Evolutionary conservation across 2,888 invertebrate species (phyloP), one percentile per base, ranked within the genome.

Genomic region (Brachypterus glaber): DNA sequence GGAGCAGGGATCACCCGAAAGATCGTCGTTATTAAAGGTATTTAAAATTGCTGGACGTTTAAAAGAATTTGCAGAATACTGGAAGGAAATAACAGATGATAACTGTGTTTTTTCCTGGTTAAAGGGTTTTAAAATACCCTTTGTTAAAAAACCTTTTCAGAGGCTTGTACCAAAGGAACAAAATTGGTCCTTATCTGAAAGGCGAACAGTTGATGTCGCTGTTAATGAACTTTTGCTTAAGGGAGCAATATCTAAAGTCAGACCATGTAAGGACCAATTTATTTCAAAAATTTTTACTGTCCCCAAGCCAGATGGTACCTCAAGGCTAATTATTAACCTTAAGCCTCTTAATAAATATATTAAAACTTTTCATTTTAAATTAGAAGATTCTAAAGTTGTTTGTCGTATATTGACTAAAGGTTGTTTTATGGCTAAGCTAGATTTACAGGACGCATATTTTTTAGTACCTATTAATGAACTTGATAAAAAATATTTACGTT

Each of bases 391-490:
- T 8, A 35, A 29, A 18, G 24, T 25, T 13, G 35, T 24, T 12
- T 18, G n/a, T 21, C 43, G 18, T 16, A 32, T 43, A 12, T 17
- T 35, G 21, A 25, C 12, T 15, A 13, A 14, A 17, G 30, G 37
- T 17, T 36, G 27, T 39, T 35, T 26, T 26, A 30, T 40, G 30
- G 36, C 25, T 9, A 33, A 36, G 3, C 14, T 45, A 11, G 44
- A 45, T 27, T 17, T 45, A 31, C 25, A 36, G 34, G 46, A 44
- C 30, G 42, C 44, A 8, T 45, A 44, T 38, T 40, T 36, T 25
- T 33, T 43, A 31, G 25, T 45, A 12, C 39, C 47, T 13, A 11
- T 43, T 17, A 4, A 4, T 13, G 35, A 44, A 37, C 8, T 13
- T 16, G 11, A 31, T 27, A 29, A 17, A 36, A 43, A 45, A 27